Evolutionary conservation across 2,797 vertebrate genomes (phyloP), one percentile per base, ranked within the genome.

Genomic region (Hipposideros larvatus): DNA sequence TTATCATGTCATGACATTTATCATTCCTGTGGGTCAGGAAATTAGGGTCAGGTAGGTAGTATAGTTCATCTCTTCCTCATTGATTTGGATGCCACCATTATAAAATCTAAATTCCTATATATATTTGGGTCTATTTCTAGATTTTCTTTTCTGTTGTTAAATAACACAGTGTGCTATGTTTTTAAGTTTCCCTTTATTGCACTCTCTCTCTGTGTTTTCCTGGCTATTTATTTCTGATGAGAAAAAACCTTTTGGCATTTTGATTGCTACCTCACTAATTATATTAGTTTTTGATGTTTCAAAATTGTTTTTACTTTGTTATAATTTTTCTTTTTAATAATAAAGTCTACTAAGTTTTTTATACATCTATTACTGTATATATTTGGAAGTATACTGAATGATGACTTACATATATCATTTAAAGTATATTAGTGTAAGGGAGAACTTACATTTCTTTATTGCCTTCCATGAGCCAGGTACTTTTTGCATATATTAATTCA

Each of bases 401-500:
- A 61, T 92, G 51, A 11, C 16, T 37, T 66, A 59, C 13, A 19
- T 70, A 7, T 57, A 70, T 18, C 0, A 11, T 80, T 2, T 70
- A 66, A 75, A 37, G 15, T 77, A n/a, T 55, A 28, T 70, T 90
- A 78, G 57, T 74, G 2, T 37, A 87, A 94, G 55, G 22, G 51
- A 92, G 63, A 97, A 70, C 41, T 85, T 90, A 6, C 1, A 46
- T 85, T 89, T 89, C 61, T 79, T 93, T 2, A 88, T 43, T 82
- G 21, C n/a, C 34, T 90, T 95, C 24, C 22, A 34, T 68, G 37
- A 94, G 21, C 43, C 28, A 84, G 51, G 22, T 96, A 19, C 57
- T 92, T 92, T 95, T 94, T 90, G 65, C 14, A 31, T 94, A 7
- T 63, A 51, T 85, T 86, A 78, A 94, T 10, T 92, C 59, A 84